A percentile compares a stretch with the other conserved stretches of the same genome.
phyloP scores from a whole-genome alignment of 2,113 vertebrate species.

The Nothocercus nigrocapillus region DNA sequence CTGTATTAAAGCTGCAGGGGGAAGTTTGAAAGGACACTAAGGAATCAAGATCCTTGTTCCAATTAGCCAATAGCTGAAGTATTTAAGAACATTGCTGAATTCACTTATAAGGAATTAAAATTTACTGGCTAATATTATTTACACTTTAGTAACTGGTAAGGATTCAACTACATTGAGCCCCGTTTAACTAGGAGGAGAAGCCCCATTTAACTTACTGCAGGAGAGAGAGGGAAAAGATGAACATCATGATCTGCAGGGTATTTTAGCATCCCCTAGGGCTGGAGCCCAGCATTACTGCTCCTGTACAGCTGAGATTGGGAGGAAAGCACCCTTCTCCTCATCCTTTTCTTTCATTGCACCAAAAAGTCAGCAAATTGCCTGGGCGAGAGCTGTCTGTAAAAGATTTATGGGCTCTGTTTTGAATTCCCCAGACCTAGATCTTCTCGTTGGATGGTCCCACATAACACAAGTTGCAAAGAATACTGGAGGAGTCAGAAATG shows the following conservation, averaged over 20 bases:
- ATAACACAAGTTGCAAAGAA: not conserved
- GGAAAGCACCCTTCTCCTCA: not conserved
- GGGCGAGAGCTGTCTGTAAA: not conserved
- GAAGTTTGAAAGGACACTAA: not conserved
- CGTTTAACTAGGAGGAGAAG: not conserved
- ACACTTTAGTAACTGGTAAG: not conserved
- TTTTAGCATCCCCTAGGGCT: not conserved
- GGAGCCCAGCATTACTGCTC: not conserved
- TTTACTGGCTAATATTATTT: not conserved
- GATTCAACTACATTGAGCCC: not conserved
- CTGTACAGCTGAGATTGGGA: not conserved
- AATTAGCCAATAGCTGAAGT: not conserved
- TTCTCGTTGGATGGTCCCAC: not conserved
- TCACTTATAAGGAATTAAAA: not conserved
- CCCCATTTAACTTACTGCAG: not conserved
- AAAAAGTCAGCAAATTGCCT: not conserved
- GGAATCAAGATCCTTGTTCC: not conserved
- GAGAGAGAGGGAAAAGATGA: not conserved
- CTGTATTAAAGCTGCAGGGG: not conserved
- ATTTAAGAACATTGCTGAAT: not conserved
- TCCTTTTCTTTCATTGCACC: not conserved
- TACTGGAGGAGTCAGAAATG: not conserved
- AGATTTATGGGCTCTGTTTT: rapidly evolving
- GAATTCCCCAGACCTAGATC: not conserved
- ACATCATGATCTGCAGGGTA: not conserved